Base-by-base conservation (phyloP, 2,888 invertebrate species). In the Synergus umbraculus region DNA sequence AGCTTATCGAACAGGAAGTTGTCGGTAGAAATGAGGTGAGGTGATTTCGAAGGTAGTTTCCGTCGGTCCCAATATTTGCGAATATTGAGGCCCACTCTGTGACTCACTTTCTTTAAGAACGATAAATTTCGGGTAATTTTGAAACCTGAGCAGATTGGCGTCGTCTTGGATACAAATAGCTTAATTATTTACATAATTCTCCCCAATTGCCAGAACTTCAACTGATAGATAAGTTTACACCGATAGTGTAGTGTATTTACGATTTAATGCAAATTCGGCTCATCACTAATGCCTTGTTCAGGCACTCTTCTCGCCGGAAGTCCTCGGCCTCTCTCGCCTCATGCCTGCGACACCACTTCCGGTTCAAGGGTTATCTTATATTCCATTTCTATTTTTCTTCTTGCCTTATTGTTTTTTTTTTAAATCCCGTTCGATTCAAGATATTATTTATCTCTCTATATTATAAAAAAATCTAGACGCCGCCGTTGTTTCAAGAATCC, bases 341-440 rank as follows among this genome's bases (percentile, higher is more conserved):
- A 29, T 29, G 46, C 46, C 46, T 69, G 46, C 67, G 44, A 44
- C 22, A 73, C 73, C 37, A n/a, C 54, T 73, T 73, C 73, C 73
- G 73, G 73, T 73, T 73, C 73, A 54, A 73, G 73, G 54, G 73
- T 73, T 54, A 73, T 37, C 69, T 29, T n/a, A n/a, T 9, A 73
- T 73, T 54, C 73, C 49, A 22, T 44, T 67, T 29, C n/a, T 66
- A 29, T 29, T 29, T 29, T 29, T 29, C 22, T 29, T 29, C 22
- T 69, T 46, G 67, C 46, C 29, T 69, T 69, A 54, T 49, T 54
- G 54, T n/a, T 54, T 29, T 29, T 29, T 29, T 29, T 29, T 29
- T 29, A 29, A 29, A 29, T 1, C 22, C 1, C 22, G 22, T 29
- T 29, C 22, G 22, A 1, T 29, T 29, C 22, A 29, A 29, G 22